Base-by-base conservation (phyloP, 2,888 invertebrate species). In the Alcis repandata region DNA sequence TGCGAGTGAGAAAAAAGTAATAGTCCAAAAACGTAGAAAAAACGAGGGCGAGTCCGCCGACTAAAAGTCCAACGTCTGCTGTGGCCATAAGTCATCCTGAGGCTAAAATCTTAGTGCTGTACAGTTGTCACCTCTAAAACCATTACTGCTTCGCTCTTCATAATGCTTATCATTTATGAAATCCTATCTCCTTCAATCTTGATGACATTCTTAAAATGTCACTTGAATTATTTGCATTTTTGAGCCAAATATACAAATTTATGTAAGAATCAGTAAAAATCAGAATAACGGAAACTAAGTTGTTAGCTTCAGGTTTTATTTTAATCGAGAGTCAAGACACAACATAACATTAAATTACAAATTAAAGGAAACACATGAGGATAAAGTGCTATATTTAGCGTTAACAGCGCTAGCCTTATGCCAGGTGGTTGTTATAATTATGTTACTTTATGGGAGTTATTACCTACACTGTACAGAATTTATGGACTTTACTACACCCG, bases 131-230 rank as follows among this genome's bases (percentile, higher is more conserved):
- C 22, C 13, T 0, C 22, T 22, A n/a, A 22, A 46, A 45, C n/a
- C 41, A 41, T 41, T 40, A 41, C 17, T 41, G 8, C 45, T 20
- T 45, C 9, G 11, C 19, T 11, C 10, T 20, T 2, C 8, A 41
- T 27, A 9, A n/a, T 6, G 20, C 20, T 22, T 46, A 19, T 19
- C 43, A 10, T 10, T 43, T 43, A 43, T 43, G 43, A 43, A 43
- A 20, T 43, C 4, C 0, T 22, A 46, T 27, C 2, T 27, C 1
- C 6, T 33, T 33, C 32, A 13, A 20, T 51, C 33, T 46, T n/a
- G 49, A 33, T 46, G 22, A 22, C 33, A 33, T 51, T 51, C 19
- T 2, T 51, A 20, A 36, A 51, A 51, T 19, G 51, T 20, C 51
- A 51, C 51, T 19, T 19, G 20, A 49, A 32, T 20, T 36, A 36